phyloP scores from a whole-genome alignment of 2,888 invertebrate genomes.

The Melanotus villosus region DNA sequence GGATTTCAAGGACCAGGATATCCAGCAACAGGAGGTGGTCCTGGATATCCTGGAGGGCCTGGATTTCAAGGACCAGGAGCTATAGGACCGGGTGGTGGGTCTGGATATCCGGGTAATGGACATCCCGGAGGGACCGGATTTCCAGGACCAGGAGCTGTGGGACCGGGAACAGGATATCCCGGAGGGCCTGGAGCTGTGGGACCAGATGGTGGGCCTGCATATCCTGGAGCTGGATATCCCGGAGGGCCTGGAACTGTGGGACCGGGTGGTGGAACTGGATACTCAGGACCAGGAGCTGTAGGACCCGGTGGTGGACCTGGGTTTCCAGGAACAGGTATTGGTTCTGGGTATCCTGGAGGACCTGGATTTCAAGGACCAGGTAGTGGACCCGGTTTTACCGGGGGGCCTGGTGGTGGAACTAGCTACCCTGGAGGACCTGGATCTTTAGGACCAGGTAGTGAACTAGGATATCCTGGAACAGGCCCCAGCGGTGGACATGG shows the following conservation, averaged over 20 bases:
- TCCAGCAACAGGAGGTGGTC: neutral
- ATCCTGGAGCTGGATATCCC: neutral
- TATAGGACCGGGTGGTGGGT: constrained; percentile 42
- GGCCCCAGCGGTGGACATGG: neutral
- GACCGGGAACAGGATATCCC: too few relatives aligned
- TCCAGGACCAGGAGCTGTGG: neutral
- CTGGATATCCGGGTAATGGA: constrained; percentile 22
- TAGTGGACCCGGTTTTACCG: neutral
- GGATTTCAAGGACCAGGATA: neutral
- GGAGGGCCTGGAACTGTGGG: neutral
- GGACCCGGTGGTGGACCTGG: constrained; percentile 15
- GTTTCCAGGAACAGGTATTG: constrained; percentile 40
- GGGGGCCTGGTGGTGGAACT: constrained; percentile 21
- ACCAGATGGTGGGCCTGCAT: neutral
- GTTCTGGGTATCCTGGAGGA: constrained; percentile 26
- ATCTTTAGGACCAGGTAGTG: neutral
- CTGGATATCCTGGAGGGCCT: neutral
- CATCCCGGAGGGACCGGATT: constrained; percentile 32
- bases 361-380: constrained; percentile 11
- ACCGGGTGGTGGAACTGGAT: constrained; percentile 24
- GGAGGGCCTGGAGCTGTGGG: too few relatives aligned
- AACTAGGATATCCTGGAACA: neutral
- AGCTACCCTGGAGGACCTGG: neutral
- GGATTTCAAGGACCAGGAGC: constrained; percentile 19
- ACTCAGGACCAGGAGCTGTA: neutral